Conservation (phyloP, 2,113 vertebrate genomes). For the Penelope pileata region DNA sequence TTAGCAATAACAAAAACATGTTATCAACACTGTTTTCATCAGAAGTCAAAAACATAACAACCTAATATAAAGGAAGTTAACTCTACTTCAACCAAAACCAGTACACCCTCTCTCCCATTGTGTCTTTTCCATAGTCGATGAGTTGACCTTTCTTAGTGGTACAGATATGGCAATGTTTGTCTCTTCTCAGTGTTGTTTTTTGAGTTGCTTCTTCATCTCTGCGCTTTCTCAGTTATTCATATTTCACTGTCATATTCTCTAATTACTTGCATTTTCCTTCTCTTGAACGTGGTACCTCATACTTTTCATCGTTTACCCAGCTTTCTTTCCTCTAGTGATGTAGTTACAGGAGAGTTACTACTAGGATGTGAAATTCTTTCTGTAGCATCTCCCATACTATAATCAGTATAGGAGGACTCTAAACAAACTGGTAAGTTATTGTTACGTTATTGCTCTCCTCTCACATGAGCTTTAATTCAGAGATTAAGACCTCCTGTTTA, state of each 20-base stretch:
- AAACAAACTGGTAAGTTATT: not conserved
- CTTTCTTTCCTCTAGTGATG: not conserved
- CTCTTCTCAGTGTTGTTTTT: not conserved
- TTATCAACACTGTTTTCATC: no score
- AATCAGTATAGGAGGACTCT: not conserved
- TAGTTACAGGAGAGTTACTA: not conserved
- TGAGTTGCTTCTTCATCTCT: not conserved
- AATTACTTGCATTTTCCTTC: fast-evolving
- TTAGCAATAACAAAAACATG: no score
- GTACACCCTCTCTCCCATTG: not conserved
- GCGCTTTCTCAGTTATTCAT: not conserved
- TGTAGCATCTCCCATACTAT: not conserved
- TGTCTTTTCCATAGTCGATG: not conserved
- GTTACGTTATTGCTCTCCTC: not conserved
- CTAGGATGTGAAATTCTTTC: not conserved
- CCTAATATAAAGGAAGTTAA: no score
- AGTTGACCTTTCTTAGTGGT: not conserved
- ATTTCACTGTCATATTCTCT: not conserved
- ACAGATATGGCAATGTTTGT: fast-evolving
- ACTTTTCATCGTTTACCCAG: not conserved
- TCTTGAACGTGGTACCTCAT: not conserved
- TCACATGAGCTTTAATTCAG: not conserved
- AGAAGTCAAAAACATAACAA: no score
- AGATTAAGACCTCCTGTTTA: not conserved
- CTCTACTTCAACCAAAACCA: no score